phyloP scores from a whole-genome alignment of 2,888 invertebrate genomes.

The Eristalis arbustorum region DNA sequence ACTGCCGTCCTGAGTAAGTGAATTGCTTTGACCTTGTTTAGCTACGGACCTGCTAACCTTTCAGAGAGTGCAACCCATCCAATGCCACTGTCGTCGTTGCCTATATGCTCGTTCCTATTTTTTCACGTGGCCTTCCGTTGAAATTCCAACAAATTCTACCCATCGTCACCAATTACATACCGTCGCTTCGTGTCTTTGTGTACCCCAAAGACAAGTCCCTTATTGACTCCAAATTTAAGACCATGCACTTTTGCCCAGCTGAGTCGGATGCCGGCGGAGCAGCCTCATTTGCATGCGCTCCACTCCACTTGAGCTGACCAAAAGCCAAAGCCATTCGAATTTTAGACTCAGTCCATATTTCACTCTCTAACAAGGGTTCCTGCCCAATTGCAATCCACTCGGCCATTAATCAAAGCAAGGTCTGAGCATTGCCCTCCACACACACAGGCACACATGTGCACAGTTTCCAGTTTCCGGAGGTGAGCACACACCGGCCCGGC shows the following conservation, averaged over 20 bases:
- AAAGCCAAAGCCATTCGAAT: neutral
- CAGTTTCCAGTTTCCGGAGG: slow-evolving; percentile 20
- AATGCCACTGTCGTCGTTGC: no score
- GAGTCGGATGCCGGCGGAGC: neutral
- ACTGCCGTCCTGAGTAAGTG: no score
- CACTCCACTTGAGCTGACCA: neutral
- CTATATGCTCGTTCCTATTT: no score
- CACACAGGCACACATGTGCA: neutral
- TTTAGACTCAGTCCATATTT: slow-evolving; percentile 17
- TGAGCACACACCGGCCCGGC: slow-evolving; percentile 23
- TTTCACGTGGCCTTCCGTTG: no score
- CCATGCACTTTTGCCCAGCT: neutral
- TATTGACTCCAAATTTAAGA: neutral
- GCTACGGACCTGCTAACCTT: no score
- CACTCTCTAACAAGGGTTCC: slow-evolving; percentile 22
- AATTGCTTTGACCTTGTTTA: no score
- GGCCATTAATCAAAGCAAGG: slow-evolving; percentile 57
- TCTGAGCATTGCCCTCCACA: slow-evolving; percentile 6
- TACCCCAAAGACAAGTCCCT: neutral
- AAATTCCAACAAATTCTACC: no score
- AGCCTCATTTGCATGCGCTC: neutral
- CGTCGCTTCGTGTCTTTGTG: no score
- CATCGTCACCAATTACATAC: no score
- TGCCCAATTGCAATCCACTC: slow-evolving; percentile 33
- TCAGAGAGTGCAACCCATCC: no score